These are phyloP conservation scores for Danaus melanippus DNA, from an alignment of 1,140 invertebrate genomes.

Conservation along the genomic window DNA sequence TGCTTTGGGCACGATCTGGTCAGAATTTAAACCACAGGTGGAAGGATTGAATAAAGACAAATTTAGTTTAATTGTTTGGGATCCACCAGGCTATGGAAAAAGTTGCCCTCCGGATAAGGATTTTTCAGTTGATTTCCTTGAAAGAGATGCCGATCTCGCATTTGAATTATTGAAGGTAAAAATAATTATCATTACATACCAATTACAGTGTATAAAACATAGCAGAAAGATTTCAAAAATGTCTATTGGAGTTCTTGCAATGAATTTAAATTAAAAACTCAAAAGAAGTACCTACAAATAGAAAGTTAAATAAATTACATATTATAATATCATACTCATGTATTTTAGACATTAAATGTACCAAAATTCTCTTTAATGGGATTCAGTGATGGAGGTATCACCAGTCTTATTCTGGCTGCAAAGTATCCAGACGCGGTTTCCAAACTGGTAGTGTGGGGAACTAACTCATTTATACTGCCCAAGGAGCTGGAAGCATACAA, in stretches of 20 bases:
- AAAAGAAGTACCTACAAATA: no score
- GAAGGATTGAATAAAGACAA: slow-evolving; percentile 78
- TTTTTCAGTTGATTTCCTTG: slow-evolving; percentile 80
- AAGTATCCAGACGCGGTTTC: slow-evolving; percentile 77
- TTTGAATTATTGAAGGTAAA: slow-evolving; percentile 81
- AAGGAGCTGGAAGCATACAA: slow-evolving; percentile 79
- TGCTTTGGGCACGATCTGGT: slow-evolving; percentile 83
- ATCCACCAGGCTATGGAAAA: slow-evolving; percentile 90
- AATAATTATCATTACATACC: no score
- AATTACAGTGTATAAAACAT: no score
- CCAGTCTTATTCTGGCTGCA: slow-evolving; percentile 81
- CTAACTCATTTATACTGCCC: slow-evolving; percentile 81
- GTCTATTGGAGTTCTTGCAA: no score
- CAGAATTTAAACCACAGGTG: slow-evolving; percentile 87
- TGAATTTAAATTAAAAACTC: no score
- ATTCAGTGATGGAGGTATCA: slow-evolving; percentile 92
- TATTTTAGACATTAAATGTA: slow-evolving; percentile 73
- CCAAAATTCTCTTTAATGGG: slow-evolving; percentile 85
- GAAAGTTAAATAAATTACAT: no score
- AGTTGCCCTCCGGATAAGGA: slow-evolving; percentile 84
- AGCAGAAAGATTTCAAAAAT: no score
- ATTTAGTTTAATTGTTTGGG: slow-evolving; percentile 87
- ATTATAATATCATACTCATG: no score
- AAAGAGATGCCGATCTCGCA: slow-evolving; percentile 82
- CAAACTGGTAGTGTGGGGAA: slow-evolving; percentile 85